Base-by-base conservation (phyloP, 2,113 vertebrate genomes). In the Gopherus flavomarginatus region DNA sequence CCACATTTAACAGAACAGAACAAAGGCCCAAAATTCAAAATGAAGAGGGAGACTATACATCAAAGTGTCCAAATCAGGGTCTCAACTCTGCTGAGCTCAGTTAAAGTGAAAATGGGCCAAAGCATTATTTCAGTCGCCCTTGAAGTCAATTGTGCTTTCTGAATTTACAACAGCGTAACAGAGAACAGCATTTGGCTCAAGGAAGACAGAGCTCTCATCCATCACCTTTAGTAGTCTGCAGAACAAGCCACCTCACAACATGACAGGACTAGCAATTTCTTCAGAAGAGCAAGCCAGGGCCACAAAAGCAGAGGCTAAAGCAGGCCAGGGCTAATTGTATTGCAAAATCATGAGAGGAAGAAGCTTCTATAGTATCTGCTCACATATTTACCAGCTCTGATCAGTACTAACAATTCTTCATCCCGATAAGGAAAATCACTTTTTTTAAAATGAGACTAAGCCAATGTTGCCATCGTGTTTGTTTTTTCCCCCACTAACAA, bases 231-330 rank as follows among this genome's bases (percentile, higher is more conserved):
- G 65, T 31, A n/a, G 17, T 69, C 35, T n/a, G 17, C 8, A 21
- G 35, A 69, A 89, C 19, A 29, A 89, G 86, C 9, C 90, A 87
- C 50, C 88, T 42, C 69, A 38, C 49, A 72, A 81, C 5, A 11
- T 8, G 57, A 86, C 79, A 95, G 72, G 81, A 75, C 27, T 3
- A 21, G 4, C 24, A 1, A 47, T 52, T 91, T 75, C 94, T n/a
- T 87, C 22, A 94, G 95, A 95, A 93, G 94, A 97, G 94, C 96
- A 97, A 85, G 83, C 91, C 72, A 11, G 4, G 83, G 19, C 83
- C 35, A 89, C 89, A 88, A 65, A 69, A 81, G 93, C 83, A 94
- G 81, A 92, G 93, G 90, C 90, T 92, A 90, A 31, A 77, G 91
- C 52, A 87, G 79, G 35, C 54, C 85, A 29, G 54, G 1, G 12